Conservation (phyloP, 2,888 invertebrate species). For the Doris montereyensis region DNA sequence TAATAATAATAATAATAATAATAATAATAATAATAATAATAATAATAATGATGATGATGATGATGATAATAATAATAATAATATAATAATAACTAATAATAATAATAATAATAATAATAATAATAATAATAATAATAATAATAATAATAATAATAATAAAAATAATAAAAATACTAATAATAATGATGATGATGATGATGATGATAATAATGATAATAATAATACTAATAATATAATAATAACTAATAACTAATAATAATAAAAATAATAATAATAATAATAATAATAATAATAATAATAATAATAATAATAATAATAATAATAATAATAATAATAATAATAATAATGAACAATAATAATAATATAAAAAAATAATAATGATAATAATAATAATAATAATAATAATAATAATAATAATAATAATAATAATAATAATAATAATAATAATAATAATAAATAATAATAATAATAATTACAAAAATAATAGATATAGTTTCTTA, state of each 20-base stretch:
- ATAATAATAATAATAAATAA: too few species aligned
- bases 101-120: not conserved
- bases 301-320: not conserved
- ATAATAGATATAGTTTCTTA: too few species aligned
- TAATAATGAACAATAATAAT: not conserved
- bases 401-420: too few species aligned
- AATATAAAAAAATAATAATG: too few species aligned
- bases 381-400: too few species aligned
- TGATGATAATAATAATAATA: not conserved
- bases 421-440: too few species aligned
- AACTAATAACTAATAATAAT: too few species aligned
- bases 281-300: not conserved
- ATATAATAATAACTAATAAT: not conserved
- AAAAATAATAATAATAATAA: not conserved
- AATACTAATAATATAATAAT: too few species aligned
- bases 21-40: not conserved
- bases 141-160: not conserved
- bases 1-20: not conserved
- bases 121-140: not conserved
- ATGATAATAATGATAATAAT: not conserved
- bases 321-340: not conserved
- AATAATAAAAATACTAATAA: not conserved
- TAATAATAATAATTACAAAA: too few species aligned
- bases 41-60: not conserved
- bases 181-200: not conserved